A percentile compares a stretch with the other conserved stretches of the same genome.
phyloP scores from a whole-genome alignment of 2,888 invertebrate genomes.

The Xestia rhomboidea region DNA sequence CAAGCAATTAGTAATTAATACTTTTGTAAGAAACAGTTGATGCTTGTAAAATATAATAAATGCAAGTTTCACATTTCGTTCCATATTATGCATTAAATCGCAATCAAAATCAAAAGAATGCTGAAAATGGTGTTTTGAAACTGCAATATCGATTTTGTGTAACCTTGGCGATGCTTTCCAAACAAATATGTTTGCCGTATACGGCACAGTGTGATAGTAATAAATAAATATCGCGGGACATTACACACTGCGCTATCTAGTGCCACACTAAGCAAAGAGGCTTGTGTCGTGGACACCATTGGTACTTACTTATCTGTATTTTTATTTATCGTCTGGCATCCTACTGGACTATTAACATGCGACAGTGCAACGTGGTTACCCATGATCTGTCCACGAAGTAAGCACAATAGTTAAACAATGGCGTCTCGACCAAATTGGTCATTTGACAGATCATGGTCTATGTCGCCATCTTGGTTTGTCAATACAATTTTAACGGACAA shows the following conservation, averaged over 20 bases:
- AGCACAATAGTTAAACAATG: no score
- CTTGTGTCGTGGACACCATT: no score
- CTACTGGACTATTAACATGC: not conserved
- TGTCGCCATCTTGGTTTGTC: not conserved
- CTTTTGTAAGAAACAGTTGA: slow-evolving; percentile 25
- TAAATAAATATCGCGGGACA: no score
- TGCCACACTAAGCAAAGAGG: no score
- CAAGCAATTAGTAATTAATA: slow-evolving; percentile 36
- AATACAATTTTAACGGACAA: not conserved
- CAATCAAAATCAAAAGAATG: not conserved
- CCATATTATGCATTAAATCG: not conserved
- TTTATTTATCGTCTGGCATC: not conserved
- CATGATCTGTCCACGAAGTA: no score
- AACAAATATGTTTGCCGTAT: not conserved
- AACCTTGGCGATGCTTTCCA: not conserved
- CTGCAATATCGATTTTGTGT: not conserved
- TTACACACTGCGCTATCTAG: no score
- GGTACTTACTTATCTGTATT: not conserved
- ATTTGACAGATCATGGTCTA: no score
- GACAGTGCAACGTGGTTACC: no score
- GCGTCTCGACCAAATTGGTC: no score
- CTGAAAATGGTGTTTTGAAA: slow-evolving; percentile 18
- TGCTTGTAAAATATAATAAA: slow-evolving; percentile 17
- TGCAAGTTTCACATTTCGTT: slow-evolving; percentile 18
- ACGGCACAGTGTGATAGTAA: not conserved